Base-by-base conservation (phyloP, 2,113 vertebrate species). In the Agelaius tricolor region DNA sequence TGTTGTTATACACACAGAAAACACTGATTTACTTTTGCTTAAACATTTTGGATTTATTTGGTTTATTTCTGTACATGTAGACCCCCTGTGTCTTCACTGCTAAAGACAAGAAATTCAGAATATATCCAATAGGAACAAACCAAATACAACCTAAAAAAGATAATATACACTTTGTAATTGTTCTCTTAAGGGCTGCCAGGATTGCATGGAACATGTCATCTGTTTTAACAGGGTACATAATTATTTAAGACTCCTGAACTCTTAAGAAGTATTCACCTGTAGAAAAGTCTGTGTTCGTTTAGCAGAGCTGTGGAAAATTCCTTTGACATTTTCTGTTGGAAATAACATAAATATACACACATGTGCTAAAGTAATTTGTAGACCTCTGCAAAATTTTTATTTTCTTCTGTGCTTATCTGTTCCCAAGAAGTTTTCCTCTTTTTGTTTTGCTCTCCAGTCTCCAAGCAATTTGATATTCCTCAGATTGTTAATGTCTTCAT, bases 401-500 rank as follows among this genome's bases (percentile, higher is more conserved):
- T 86, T 87, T 91, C 15, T 55, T 90, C 43, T 78, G 13, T 78
- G 58, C 37, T 95, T 58, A 46, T 59, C 55, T 84, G 54, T 94
- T 93, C 66, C 33, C 31, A 81, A 89, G 22, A 69, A 79, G 49
- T 79, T 89, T 81, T 84, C 51, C 37, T 84, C 33, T 73, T 65
- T 89, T 57, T 89, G 5, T 83, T 96, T 94, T 57, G 3, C 61
- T 93, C 30, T 75, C 22, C 35, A 33, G 33, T 65, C 44, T 87
- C 47, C 33, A 69, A 82, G 80, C 12, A 93, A 93, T 91, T 71
- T 78, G 30, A 80, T 91, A 65, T 61, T 94, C 57, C 54, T 94
- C 47, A 52, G 33, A 46, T 73, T 75, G 22, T 81, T 85, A 51
- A 79, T 51, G n/a, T 55, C 65, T 96, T 89, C 35, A 55, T 76